A percentile compares a stretch with the other conserved stretches of the same genome.
Evolutionary conservation across 2,888 invertebrate species (phyloP).

Genomic region (Drosophila acutilabella): DNA sequence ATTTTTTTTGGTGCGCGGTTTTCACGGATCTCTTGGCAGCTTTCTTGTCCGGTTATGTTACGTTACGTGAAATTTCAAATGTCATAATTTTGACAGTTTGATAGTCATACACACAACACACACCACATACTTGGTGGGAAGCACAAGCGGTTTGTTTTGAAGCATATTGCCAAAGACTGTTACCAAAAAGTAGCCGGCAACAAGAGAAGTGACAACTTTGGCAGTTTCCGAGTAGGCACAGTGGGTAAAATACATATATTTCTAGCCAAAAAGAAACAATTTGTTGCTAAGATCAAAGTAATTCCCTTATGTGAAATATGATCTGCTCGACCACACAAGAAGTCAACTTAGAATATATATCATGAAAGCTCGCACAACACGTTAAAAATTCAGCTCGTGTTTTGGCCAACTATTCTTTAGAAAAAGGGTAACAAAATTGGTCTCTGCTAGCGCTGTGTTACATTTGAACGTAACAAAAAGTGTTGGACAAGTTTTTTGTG

Average conservation of each 20-base stretch:
- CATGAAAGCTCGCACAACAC: constrained; percentile 61
- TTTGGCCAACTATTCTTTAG: constrained; percentile 42
- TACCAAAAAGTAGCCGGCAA: constrained; percentile 67
- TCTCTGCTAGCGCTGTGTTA: constrained; percentile 52
- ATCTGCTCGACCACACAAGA: constrained; percentile 55
- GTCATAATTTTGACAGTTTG: constrained; percentile 81
- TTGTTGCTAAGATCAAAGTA: not conserved
- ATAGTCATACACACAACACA: constrained; percentile 59
- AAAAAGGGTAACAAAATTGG: constrained; percentile 46
- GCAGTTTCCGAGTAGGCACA: constrained; percentile 46
- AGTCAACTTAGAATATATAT: constrained; percentile 3
- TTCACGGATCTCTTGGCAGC: constrained; percentile 69
- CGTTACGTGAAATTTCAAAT: constrained; percentile 82
- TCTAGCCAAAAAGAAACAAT: too few species aligned
- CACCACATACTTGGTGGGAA: constrained; percentile 36
- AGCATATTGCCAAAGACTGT: constrained; percentile 57
- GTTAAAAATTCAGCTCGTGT: constrained; percentile 56
- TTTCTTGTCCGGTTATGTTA: constrained; percentile 74
- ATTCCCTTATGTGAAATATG: not conserved
- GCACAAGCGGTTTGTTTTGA: constrained; percentile 41
- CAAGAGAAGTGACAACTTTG: constrained; percentile 64
- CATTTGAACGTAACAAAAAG: constrained; percentile 42
- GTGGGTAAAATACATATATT: constrained; percentile 21
- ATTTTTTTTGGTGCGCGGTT: constrained; percentile 30
- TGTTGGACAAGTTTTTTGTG: constrained; percentile 46